Base-by-base conservation (phyloP, 2,888 invertebrate genomes). In the Noctua pronuba region DNA sequence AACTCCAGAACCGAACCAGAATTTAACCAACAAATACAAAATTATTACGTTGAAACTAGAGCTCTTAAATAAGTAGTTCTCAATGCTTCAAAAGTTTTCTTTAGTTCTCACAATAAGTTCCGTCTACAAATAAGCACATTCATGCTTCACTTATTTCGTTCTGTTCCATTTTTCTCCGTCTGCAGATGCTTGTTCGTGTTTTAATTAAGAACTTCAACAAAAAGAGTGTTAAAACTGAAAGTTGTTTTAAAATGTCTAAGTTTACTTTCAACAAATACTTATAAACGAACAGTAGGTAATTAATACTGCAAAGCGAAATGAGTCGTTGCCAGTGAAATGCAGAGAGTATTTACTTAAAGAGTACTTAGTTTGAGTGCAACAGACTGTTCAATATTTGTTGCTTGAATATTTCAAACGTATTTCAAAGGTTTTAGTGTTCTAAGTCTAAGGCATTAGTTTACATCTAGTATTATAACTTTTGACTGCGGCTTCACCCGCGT, bases 171-270 rank as follows among this genome's bases (percentile, higher is more conserved):
- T 68, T 79, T 72, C 60, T 7, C 18, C 28, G 38, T 58, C 62
- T 64, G 7, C 31, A 70, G 78, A 72, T 58, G 65, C 64, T 58
- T 38, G 7, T 68, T 52, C 35, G 11, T 35, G 49, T 69, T 84
- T 79, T 84, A 82, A 88, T 86, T 80, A 78, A 80, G 49, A 87
- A 73, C 38, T 77, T 68, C 8, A 28, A 73, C 64, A 67, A 58
- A 62, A 66, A 24, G 28, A 69, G 16, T 62, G 21, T 64, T 70
- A 35, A 58, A 64, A 55, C 55, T 55, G 1, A 18, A 74, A 76
- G 44, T 64, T 67, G 18, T 65, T 78, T 77, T 38, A 62, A 82
- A 73, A 75, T 68, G 13, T 31, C 31, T 62, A n/a, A 55, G 64
- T 66, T 49, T 44, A 11, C 60, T 75, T 70, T 64, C 44, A 66